Conservation (phyloP, 2,888 invertebrate genomes). For the Poecilobothrus nobilitatus region DNA sequence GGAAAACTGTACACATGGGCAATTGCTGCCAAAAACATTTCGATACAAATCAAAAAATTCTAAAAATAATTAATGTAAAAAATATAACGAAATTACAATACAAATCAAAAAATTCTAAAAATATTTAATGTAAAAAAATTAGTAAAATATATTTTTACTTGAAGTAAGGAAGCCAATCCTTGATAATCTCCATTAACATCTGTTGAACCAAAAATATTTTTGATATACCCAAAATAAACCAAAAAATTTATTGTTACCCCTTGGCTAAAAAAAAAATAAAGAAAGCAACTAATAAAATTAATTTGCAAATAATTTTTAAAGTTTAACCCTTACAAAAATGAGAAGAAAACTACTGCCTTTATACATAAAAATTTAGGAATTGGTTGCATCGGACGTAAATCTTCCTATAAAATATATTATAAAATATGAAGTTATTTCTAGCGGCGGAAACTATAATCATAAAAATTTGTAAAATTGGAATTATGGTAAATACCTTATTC, state of each 20-base stretch:
- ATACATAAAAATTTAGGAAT: slow-evolving; percentile 93
- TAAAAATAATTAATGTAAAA: slow-evolving; percentile 51
- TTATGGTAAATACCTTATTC: slow-evolving; percentile 52
- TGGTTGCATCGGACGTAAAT: slow-evolving; percentile 86
- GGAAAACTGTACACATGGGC: slow-evolving; percentile 95
- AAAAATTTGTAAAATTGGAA: not conserved
- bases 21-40: slow-evolving; percentile 93
- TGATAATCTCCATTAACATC: slow-evolving; percentile 58
- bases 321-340: slow-evolving; percentile 84
- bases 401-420: slow-evolving; percentile 37
- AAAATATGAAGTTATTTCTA: too few relatives aligned
- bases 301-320: slow-evolving; percentile 11
- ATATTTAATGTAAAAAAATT: not conserved
- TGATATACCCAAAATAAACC: slow-evolving; percentile 74
- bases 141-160: slow-evolving; percentile 48
- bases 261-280: slow-evolving; percentile 58
- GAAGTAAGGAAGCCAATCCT: slow-evolving; percentile 71
- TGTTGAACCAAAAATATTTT: slow-evolving; percentile 61
- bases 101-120: slow-evolving; percentile 87
- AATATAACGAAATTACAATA: slow-evolving; percentile 67
- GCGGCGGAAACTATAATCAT: slow-evolving; percentile 9
- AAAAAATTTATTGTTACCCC: slow-evolving; percentile 80
- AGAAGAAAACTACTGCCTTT: slow-evolving; percentile 95
- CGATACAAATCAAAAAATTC: slow-evolving; percentile 94
- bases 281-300: slow-evolving; percentile 17